Evolutionary conservation across 1,140 invertebrate species (phyloP).

Genomic region (Bombus vancouverensis): DNA sequence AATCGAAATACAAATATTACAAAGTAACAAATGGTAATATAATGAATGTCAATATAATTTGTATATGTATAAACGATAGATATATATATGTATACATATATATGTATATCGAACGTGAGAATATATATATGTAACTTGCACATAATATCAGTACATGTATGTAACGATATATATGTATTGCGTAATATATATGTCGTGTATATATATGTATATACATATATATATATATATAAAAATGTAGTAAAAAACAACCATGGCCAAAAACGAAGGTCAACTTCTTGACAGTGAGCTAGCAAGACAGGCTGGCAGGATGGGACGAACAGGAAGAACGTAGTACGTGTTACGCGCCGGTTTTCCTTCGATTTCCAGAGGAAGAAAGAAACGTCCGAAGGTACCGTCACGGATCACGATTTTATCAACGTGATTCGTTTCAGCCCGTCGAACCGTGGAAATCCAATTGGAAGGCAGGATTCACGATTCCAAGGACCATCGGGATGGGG

Average conservation of each 20-base stretch:
- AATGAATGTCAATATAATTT: conserved; percentile 66
- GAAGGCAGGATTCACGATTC: not conserved
- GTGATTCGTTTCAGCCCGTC: conserved; percentile 29
- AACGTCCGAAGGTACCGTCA: not conserved
- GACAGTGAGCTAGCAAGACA: conserved; percentile 86
- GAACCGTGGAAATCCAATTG: conserved; percentile 17
- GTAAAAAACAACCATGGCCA: conserved; percentile 89
- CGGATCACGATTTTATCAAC: conserved; percentile 38
- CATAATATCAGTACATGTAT: conserved; percentile 20
- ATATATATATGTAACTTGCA: conserved; percentile 58
- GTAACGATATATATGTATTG: conserved; percentile 51
- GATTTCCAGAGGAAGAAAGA: conserved; percentile 1
- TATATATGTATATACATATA: conserved; percentile 74
- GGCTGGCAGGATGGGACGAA: conserved; percentile 74
- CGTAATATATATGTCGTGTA: conserved; percentile 73
- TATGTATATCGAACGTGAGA: conserved; percentile 46
- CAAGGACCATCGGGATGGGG: not conserved
- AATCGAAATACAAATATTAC: conserved; percentile 72
- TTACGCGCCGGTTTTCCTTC: conserved; percentile 7
- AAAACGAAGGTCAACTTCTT: conserved; percentile 96
- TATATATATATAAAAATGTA: conserved; percentile 80
- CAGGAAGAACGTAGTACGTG: conserved; percentile 4
- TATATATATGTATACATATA: conserved; percentile 43
- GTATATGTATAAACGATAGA: conserved; percentile 59
- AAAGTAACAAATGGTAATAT: conserved; percentile 68